These are phyloP conservation scores for Rattus norvegicus DNA, from an alignment of 2,113 vertebrate species.

Conservation along the genomic window DNA sequence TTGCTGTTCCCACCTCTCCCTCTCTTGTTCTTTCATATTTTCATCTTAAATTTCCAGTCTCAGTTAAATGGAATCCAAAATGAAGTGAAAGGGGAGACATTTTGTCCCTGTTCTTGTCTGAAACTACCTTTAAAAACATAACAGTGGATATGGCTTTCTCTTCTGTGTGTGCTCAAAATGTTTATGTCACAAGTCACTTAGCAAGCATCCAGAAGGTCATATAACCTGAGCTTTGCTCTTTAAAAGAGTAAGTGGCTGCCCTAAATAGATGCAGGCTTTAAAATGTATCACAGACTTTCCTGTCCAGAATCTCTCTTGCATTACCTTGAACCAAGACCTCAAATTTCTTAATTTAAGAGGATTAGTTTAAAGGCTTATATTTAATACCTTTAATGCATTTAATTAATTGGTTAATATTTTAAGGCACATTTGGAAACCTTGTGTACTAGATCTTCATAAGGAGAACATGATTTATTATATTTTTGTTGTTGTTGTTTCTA, in stretches of 20 bases:
- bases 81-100: neutral
- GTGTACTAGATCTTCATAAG: neutral
- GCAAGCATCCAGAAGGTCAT: neutral
- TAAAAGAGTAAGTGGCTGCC: neutral
- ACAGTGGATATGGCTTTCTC: neutral
- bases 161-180: neutral
- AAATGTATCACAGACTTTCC: neutral
- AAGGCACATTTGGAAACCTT: neutral
- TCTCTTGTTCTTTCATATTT: conserved; percentile 13
- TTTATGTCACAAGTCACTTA: neutral
- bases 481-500: neutral
- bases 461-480: neutral
- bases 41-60: conserved; percentile 55
- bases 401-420: neutral
- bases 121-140: neutral
- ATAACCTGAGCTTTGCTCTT: neutral
- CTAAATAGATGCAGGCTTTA: neutral
- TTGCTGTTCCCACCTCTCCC: neutral
- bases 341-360: neutral
- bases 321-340: neutral
- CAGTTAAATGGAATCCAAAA: conserved; percentile 15
- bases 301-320: neutral
- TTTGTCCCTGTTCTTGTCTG: neutral
- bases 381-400: neutral
- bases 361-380: neutral